Conservation (phyloP, 2,113 vertebrate genomes). For the Neotragus pygmaeus region DNA sequence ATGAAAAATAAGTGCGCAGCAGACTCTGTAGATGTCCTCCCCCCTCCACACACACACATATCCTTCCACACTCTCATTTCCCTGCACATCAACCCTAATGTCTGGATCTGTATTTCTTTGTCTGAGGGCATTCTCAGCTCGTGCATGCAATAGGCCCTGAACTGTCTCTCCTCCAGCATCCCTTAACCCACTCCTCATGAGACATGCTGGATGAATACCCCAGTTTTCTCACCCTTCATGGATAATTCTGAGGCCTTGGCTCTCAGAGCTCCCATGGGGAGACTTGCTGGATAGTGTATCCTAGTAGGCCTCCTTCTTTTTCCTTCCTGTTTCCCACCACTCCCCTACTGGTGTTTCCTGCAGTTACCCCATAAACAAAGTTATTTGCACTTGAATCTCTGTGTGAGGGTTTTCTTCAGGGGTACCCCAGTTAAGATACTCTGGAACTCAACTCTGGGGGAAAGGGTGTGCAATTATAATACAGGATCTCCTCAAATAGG, state of each 20-base stretch:
- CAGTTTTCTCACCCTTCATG: neutral
- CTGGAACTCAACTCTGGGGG: neutral
- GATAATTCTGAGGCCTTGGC: neutral
- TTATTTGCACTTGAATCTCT: neutral
- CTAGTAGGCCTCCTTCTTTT: neutral
- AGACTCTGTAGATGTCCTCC: neutral
- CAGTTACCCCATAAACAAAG: neutral
- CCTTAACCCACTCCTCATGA: neutral
- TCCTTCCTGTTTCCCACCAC: neutral
- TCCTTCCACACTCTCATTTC: neutral
- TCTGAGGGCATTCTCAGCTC: neutral
- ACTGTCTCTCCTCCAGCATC: neutral
- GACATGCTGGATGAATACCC: neutral
- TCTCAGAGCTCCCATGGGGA: neutral
- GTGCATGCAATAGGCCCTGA: neutral
- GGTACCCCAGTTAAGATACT: neutral
- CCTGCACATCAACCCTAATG: neutral
- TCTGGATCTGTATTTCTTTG: neutral
- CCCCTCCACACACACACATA: rapidly evolving
- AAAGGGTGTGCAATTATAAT: neutral
- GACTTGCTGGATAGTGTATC: neutral
- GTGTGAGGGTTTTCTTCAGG: neutral
- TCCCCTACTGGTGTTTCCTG: neutral
- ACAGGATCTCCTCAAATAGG: neutral
- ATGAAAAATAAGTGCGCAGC: neutral